Conservation (phyloP, 2,797 vertebrate genomes). For the Myotis planiceps region DNA sequence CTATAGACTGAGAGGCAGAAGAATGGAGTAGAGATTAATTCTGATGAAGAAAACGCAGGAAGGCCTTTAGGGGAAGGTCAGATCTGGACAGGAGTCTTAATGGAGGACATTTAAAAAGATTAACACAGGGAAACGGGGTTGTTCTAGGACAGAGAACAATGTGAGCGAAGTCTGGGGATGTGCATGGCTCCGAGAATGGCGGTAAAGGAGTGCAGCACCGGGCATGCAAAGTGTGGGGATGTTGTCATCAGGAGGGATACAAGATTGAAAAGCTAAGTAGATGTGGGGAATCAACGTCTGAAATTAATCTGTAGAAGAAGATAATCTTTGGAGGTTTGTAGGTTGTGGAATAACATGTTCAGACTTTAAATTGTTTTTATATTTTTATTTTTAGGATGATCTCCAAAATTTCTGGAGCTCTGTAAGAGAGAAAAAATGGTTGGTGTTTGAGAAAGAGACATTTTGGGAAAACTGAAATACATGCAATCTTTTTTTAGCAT, state of each 20-base stretch:
- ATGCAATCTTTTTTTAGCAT: conserved; percentile 77
- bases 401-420: conserved; percentile 64
- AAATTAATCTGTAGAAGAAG: conserved; percentile 8
- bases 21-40: background rate
- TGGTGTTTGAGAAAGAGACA: conserved; percentile 70
- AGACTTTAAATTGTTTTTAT: background rate
- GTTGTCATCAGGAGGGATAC: background rate
- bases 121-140: background rate
- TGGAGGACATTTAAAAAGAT: background rate
- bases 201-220: background rate
- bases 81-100: background rate
- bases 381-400: conserved; percentile 18
- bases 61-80: background rate
- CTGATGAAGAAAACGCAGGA: background rate
- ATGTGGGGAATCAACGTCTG: background rate
- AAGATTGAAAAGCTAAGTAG: background rate
- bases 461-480: conserved; percentile 78
- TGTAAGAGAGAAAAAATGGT: conserved; percentile 67
- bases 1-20: background rate
- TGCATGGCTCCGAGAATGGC: background rate
- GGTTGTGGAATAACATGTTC: conserved; percentile 25
- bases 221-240: background rate
- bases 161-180: background rate
- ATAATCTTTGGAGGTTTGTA: background rate
- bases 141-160: background rate